A percentile compares a stretch with the other conserved stretches of the same genome.
Evolutionary conservation across 2,113 vertebrate species (phyloP).

Genomic region (Chamaetylas fuelleborni): DNA sequence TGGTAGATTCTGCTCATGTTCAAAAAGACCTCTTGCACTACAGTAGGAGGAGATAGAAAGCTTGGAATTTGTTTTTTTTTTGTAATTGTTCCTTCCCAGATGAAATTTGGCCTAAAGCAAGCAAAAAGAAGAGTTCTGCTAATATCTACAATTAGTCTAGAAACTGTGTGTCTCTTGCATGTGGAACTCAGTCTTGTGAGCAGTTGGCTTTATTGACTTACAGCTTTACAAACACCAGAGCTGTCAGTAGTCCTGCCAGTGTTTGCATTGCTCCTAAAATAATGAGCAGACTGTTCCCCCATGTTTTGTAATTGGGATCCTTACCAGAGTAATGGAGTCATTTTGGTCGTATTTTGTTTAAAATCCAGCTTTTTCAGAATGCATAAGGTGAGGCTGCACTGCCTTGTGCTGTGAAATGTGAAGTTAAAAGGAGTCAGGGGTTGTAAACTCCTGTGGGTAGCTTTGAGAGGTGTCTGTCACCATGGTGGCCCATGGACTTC

Average conservation of each 20-base stretch:
- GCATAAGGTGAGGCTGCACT: background rate
- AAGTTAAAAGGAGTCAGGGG: background rate
- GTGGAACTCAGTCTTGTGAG: background rate
- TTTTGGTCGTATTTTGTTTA: background rate
- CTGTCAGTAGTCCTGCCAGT: background rate
- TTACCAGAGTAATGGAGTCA: background rate
- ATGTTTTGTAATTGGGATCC: background rate
- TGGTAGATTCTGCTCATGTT: background rate
- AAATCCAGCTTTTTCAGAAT: background rate
- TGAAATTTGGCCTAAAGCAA: background rate
- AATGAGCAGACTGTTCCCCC: background rate
- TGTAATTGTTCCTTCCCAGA: background rate
- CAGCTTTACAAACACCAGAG: background rate
- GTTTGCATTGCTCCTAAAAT: conserved; percentile 14
- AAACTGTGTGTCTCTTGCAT: background rate
- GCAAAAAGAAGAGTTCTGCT: background rate
- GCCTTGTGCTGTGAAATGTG: background rate
- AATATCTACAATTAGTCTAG: background rate
- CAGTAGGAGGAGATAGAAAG: background rate
- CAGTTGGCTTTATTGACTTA: background rate
- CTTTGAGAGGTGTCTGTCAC: background rate
- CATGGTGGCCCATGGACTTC: background rate
- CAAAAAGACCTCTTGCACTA: background rate
- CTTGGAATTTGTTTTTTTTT: background rate
- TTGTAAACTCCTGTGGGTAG: background rate